Evolutionary conservation across 2,888 invertebrate genomes (phyloP), one percentile per base, ranked within the genome.

Genomic region (Siphonodentalium dalli): DNA sequence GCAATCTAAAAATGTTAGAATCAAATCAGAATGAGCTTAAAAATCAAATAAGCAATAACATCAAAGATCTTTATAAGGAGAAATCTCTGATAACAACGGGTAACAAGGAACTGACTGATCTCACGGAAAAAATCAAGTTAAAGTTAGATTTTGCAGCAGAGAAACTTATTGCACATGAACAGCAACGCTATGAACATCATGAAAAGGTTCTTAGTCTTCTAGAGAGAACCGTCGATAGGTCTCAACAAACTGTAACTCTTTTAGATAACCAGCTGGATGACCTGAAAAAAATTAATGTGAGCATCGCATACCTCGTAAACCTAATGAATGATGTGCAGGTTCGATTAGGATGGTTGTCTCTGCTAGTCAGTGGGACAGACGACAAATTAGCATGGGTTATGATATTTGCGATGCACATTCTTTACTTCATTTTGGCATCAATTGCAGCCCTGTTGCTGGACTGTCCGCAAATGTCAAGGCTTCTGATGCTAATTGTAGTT

Each of bases 51-150:
- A 82, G 85, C 37, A 78, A 81, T 43, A 88, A 87, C 76, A 82
- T 88, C 47, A 81, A 82, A 48, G 83, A 86, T 49, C 75, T 88
- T 42, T 80, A 80, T n/a, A 82, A 84, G 48, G 88, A 88, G 71
- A 87, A 87, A 71, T 83, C 84, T 31, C 73, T 87, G 45, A 87
- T 88, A 56, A 81, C 84, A 27, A 79, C 85, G 23, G 87, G 87
- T 2, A 87, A 88, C 66, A 74, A 80, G 52, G 84, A 86, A 59
- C 76, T 88, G 21, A 80, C 85, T 9, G 65, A 80, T 18, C 84
- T 87, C 82, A 85, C 87, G 1, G 82, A 83, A 60, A 83, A 84
- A 51, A 84, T 88, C 34, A 85, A 83, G 67, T 66, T 72, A 7
- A 86, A 85, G 78, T 74, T 88, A 57, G 85, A 85, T 84, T 74